Conservation (phyloP, 2,888 invertebrate species). For the Marronus borbonicus region DNA sequence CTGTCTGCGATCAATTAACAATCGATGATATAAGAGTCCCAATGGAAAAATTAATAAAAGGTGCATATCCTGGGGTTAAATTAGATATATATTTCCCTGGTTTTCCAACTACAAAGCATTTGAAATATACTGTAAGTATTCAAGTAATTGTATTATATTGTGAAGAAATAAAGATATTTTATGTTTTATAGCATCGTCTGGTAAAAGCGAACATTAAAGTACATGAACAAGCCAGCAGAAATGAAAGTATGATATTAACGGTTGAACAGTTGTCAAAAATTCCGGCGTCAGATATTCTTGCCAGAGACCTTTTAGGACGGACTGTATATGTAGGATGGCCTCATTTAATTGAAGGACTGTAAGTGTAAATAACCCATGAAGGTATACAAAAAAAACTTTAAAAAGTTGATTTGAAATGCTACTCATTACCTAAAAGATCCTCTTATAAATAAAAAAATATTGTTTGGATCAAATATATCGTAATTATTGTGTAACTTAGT, state of each 20-base stretch:
- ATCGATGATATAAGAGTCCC: conserved; percentile 76
- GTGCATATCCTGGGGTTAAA: conserved; percentile 80
- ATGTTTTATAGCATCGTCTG: conserved; percentile 68
- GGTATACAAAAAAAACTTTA: too few species aligned
- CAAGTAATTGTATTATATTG: background rate
- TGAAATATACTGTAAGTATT: conserved; percentile 81
- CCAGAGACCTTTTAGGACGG: conserved; percentile 80
- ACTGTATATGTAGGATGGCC: conserved; percentile 93
- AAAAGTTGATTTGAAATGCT: too few species aligned
- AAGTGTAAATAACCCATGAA: conserved; percentile 62
- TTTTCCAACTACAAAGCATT: conserved; percentile 92
- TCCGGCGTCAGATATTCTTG: conserved; percentile 66
- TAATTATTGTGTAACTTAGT: too few species aligned
- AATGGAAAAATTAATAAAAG: conserved; percentile 75
- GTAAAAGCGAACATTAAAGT: conserved; percentile 85
- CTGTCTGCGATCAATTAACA: conserved; percentile 71
- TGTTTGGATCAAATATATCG: too few species aligned
- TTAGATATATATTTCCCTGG: conserved; percentile 87
- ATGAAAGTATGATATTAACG: conserved; percentile 86
- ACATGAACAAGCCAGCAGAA: conserved; percentile 88
- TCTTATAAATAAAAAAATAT: too few species aligned
- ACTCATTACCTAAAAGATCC: too few species aligned
- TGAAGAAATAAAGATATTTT: conserved; percentile 47
- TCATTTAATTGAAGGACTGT: conserved; percentile 89
- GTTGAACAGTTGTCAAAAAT: conserved; percentile 71